These are phyloP conservation scores for Ernsta delagoae DNA, from an alignment of 2,888 invertebrate species.

Conservation along the genomic window DNA sequence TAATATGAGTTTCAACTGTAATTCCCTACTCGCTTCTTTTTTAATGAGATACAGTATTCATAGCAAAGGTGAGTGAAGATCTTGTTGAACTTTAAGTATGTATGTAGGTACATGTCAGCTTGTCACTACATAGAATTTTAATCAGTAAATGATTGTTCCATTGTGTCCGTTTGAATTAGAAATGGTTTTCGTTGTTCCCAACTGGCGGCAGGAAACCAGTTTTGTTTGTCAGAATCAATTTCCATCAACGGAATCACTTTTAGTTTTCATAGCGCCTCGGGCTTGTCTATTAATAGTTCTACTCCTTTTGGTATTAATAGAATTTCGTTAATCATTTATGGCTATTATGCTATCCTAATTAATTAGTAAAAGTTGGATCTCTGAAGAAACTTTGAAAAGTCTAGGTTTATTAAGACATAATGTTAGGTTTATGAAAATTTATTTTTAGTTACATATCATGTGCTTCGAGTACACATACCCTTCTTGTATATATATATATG, in stretches of 20 bases:
- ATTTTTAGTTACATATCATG: too few species aligned
- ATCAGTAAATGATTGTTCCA: slow-evolving; percentile 8
- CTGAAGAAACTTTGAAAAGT: too few species aligned
- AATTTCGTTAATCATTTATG: background rate
- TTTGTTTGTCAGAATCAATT: background rate
- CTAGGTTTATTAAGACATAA: too few species aligned
- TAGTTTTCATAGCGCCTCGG: background rate
- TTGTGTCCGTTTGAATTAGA: background rate
- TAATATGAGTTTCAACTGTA: too few species aligned
- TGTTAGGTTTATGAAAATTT: too few species aligned
- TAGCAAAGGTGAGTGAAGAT: background rate
- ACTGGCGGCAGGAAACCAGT: background rate
- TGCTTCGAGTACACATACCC: too few species aligned
- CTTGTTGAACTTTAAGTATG: background rate
- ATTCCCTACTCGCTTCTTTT: too few species aligned
- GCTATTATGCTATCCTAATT: background rate
- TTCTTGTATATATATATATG: too few species aligned
- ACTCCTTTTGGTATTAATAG: background rate
- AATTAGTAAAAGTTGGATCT: too few species aligned
- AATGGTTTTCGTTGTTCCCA: background rate
- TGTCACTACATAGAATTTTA: slow-evolving; percentile 5
- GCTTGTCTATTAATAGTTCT: background rate
- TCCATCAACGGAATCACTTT: background rate
- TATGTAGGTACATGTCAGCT: background rate
- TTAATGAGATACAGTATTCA: background rate